Base-by-base conservation (phyloP, 2,888 invertebrate species). In the Pammene aurita region DNA sequence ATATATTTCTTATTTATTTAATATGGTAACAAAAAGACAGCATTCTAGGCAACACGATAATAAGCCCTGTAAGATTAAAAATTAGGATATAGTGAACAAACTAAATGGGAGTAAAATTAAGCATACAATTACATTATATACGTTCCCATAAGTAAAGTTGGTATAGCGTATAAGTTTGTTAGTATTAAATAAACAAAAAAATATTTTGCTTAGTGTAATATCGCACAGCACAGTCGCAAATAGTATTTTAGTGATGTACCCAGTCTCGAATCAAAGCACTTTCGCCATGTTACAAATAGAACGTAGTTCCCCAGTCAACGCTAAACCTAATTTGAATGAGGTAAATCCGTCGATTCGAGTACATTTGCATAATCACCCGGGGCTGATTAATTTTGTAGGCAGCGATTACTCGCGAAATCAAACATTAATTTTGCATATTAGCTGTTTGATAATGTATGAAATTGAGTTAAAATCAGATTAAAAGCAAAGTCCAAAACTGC, bases 311-410 rank as follows among this genome's bases (percentile, higher is more conserved):
- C 74, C 75, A 78, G 79, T 78, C 77, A 73, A 70, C 75, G 72
- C 75, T 83, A 78, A 84, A 80, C 80, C 79, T 84, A 83, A 86
- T 85, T 86, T 84, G 80, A 84, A 86, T 84, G 82, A 82, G 80
- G 80, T 80, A 83, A 86, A 85, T 84, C 84, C 82, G 79, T 83
- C 84, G 81, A 84, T 85, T 86, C 81, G 77, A 81, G 76, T 74
- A 73, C 79, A 88, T 89, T 87, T 84, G 75, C 89, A 89, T 89
- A 89, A 89, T 84, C 88, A 85, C 87, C 80, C 76, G 74, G 78
- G 80, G 86, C 84, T 85, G 84, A 87, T 88, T 86, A 85, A 87
- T 85, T 85, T 86, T 86, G 85, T 81, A 86, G 72, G 71, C 79
- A 79, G 76, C 77, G 76, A 73, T 72, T 76, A 78, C 80, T 77